A percentile compares a stretch with the other conserved stretches of the same genome.
These are phyloP conservation scores for Gadus macrocephalus DNA, from an alignment of 2,113 vertebrate genomes.

Conservation along the genomic window DNA sequence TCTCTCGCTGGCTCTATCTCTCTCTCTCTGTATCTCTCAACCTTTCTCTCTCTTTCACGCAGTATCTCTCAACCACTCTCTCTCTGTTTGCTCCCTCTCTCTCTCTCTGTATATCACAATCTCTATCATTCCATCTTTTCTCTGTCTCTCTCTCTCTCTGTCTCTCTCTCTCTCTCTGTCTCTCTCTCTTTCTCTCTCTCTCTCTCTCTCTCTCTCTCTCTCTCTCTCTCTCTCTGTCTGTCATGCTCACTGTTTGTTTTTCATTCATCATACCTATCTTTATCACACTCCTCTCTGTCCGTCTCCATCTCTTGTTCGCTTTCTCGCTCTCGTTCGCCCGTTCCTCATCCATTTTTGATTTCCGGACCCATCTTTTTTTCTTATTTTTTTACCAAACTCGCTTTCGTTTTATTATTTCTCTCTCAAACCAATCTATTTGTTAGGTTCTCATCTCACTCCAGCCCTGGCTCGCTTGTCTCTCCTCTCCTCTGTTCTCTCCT, in stretches of 20 bases:
- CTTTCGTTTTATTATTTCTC: too few relatives aligned
- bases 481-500: neutral
- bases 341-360: too few relatives aligned
- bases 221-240: neutral
- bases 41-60: neutral
- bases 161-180: conserved; percentile 33
- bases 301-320: neutral
- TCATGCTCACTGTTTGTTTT: too few relatives aligned
- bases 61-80: neutral
- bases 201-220: neutral
- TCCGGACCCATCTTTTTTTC: too few relatives aligned
- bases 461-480: conserved; percentile 1
- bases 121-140: neutral
- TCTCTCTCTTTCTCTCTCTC: too few relatives aligned
- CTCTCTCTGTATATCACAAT: neutral
- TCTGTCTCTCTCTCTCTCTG: conserved; percentile 8
- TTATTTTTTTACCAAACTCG: too few relatives aligned
- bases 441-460: neutral
- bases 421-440: too few relatives aligned
- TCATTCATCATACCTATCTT: too few relatives aligned
- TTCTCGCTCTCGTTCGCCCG: neutral
- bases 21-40: conserved; percentile 12
- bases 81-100: conserved; percentile 9
- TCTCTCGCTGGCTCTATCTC: conserved; percentile 9
- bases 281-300: neutral